A percentile compares a stretch with the other conserved stretches of the same genome.
phyloP scores from a whole-genome alignment of 2,797 vertebrate genomes.

The Trematomus bernacchii region DNA sequence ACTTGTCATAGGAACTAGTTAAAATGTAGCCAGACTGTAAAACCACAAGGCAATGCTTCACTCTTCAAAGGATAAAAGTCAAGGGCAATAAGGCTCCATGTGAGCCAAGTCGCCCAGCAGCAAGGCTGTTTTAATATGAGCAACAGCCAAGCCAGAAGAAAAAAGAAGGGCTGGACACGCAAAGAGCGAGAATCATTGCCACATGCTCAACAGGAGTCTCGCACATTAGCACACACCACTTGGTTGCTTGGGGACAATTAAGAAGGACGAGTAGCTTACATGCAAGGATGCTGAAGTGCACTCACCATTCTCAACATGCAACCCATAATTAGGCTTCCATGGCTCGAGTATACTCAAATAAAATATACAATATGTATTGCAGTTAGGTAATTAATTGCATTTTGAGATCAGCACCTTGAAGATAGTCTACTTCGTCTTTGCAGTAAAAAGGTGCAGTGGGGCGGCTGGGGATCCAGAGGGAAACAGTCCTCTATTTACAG shows the following conservation, averaged over 20 bases:
- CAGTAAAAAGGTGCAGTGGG: conserved; percentile 31
- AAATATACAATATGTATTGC: conserved; percentile 12
- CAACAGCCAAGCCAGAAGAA: conserved; percentile 20
- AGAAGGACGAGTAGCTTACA: conserved; percentile 35
- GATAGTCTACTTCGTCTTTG: conserved; percentile 40
- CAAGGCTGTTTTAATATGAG: conserved; percentile 32
- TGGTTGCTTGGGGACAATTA: conserved; percentile 28
- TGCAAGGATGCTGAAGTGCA: conserved; percentile 41
- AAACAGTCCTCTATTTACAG: conserved; percentile 58
- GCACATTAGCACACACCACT: conserved; percentile 19
- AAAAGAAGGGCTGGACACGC: conserved; percentile 22
- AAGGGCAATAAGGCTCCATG: conserved; percentile 40
- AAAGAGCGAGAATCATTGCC: conserved; percentile 32
- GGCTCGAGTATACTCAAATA: conserved; percentile 32
- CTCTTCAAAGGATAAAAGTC: conserved; percentile 53
- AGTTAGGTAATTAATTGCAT: conserved; percentile 47
- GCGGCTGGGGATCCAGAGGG: conserved; percentile 45
- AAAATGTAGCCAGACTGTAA: conserved; percentile 50
- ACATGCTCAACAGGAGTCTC: conserved; percentile 1
- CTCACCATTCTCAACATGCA: conserved; percentile 39
- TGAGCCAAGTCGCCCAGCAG: conserved; percentile 30
- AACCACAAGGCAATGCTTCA: conserved; percentile 52
- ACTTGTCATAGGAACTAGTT: conserved; percentile 63
- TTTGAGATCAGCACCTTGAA: conserved; percentile 54
- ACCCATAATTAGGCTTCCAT: conserved; percentile 29